Base-by-base conservation (phyloP, 2,113 vertebrate genomes). In the Corydoras sp. region DNA sequence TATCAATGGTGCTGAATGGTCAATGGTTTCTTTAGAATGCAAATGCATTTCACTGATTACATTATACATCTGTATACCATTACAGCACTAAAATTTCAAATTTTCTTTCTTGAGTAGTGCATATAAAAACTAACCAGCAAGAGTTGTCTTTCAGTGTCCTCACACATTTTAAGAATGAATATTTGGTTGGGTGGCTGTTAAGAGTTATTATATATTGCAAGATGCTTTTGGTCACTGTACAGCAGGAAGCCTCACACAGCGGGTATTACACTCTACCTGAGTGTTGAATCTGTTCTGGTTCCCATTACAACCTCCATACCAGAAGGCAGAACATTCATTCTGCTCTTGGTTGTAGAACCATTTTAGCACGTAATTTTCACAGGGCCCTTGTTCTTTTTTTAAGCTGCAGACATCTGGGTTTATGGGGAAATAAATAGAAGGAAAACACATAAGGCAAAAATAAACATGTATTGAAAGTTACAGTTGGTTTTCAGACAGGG, bases 281-380 rank as follows among this genome's bases (percentile, higher is more conserved):
- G 87, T 92, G 63, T 85, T 65, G 75, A 95, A 96, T 66, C 82
- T 82, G 79, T 93, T 96, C 24, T 24, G 75, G 18, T 93, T 95
- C 51, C 90, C 92, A 31, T 82, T 88, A 61, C 91, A 95, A 83
- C 92, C 85, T 0, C 94, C 85, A 2, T 88, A 93, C 92, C 92
- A 95, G 87, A 95, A 95, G 10, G 68, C 84, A 7, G 51, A 24
- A 49, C 92, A 94, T 1, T 76, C 72, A 53, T 65, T 78, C 73
- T 83, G 77, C 1, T 86, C 13, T 15, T 68, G 69, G 82, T 90
- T 9, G 0, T 88, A 94, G 84, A 85, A 90, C 92, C 92, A 97
- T 67, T 87, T 90, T 75, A 92, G 83, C 65, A 49, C 2, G 11
- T 90, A 92, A 49, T 89, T 49, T 65, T 81, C 79, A 66, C 91